phyloP scores from a whole-genome alignment of 2,888 invertebrate genomes.

The Rotaria socialis region DNA sequence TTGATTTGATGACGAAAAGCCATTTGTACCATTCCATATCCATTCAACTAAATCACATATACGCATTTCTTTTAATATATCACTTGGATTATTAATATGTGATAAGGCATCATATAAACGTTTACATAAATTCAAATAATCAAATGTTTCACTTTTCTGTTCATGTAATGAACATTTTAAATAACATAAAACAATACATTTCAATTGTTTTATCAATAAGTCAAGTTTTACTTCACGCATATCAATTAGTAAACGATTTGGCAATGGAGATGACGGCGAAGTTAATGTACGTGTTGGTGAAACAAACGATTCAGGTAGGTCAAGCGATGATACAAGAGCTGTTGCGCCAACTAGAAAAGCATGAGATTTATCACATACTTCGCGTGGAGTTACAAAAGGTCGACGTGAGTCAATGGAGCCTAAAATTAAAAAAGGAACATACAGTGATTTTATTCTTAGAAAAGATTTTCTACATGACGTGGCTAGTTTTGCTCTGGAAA shows the following conservation, averaged over 20 bases:
- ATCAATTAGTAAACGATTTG: constrained; percentile 13
- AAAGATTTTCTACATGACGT: too few species aligned
- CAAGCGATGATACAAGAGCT: constrained; percentile 39
- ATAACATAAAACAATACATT: constrained; percentile 39
- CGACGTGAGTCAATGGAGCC: not conserved
- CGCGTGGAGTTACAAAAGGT: constrained; percentile 42
- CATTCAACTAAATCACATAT: constrained; percentile 38
- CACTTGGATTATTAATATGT: not conserved
- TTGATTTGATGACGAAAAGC: constrained; percentile 39
- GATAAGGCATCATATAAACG: constrained; percentile 42
- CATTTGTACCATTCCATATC: constrained; percentile 43
- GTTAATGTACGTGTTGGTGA: not conserved
- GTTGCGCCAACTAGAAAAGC: constrained; percentile 37
- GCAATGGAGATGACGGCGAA: not conserved
- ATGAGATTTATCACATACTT: constrained; percentile 38
- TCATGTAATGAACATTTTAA: constrained; percentile 15
- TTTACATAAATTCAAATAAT: constrained; percentile 44
- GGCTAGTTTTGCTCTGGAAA: too few species aligned
- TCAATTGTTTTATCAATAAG: constrained; percentile 43
- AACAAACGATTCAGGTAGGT: constrained; percentile 33
- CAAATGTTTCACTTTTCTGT: constrained; percentile 42
- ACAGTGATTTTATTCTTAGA: too few species aligned
- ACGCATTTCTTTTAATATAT: constrained; percentile 39
- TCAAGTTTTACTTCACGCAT: constrained; percentile 42
- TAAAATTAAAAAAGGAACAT: not conserved